Percentiles rank a stretch among this genome's conserved stretches.
These are phyloP conservation scores for Volucella bombylans DNA, from an alignment of 2,888 invertebrate genomes.

Conservation along the genomic window DNA sequence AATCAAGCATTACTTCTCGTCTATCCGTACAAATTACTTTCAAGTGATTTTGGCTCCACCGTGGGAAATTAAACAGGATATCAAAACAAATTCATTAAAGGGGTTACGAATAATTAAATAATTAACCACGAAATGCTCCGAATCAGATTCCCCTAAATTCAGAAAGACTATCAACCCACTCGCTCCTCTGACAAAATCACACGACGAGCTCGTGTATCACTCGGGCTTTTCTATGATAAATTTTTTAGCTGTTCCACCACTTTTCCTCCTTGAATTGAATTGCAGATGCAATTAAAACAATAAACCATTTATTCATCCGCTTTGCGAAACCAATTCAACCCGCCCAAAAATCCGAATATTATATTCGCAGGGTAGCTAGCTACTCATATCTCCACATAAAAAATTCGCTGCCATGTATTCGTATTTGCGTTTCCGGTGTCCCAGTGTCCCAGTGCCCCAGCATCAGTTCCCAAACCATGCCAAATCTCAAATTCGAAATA, in stretches of 20 bases:
- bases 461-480: neutral
- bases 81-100: too few relatives aligned
- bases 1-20: too few relatives aligned
- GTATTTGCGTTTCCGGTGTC: neutral
- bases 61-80: too few relatives aligned
- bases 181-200: neutral
- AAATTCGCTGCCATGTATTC: neutral
- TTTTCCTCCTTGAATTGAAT: constrained; percentile 51
- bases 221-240: constrained; percentile 28
- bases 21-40: too few relatives aligned
- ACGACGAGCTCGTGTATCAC: constrained; percentile 6
- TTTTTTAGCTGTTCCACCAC: constrained; percentile 43
- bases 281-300: constrained; percentile 59
- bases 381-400: neutral
- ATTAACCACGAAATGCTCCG: too few relatives aligned
- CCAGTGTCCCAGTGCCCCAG: neutral
- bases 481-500: neutral
- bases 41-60: too few relatives aligned
- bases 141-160: too few relatives aligned
- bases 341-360: constrained; percentile 13
- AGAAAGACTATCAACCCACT: too few relatives aligned
- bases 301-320: constrained; percentile 48
- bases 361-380: constrained; percentile 7
- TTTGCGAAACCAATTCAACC: neutral
- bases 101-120: too few relatives aligned